phyloP scores from a whole-genome alignment of 2,113 vertebrate genomes.

The Nansenia antarctica region DNA sequence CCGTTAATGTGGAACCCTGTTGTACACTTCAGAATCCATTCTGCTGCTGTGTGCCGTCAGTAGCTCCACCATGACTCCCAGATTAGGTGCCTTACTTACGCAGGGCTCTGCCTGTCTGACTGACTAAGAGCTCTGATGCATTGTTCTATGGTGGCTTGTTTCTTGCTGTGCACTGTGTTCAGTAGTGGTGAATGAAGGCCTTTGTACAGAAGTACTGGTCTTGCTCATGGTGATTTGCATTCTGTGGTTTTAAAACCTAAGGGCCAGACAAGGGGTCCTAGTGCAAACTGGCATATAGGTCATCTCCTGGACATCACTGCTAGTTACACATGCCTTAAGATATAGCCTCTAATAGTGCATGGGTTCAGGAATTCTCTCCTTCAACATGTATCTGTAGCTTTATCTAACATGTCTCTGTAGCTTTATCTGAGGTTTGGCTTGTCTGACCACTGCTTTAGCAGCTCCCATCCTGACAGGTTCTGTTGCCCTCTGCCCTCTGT shows the following conservation, averaged over 20 bases:
- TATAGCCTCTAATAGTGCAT: background rate
- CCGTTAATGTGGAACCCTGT: no score
- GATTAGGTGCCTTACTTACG: no score
- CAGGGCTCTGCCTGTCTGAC: background rate
- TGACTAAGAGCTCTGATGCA: constrained; percentile 16
- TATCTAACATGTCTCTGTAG: background rate
- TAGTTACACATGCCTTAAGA: background rate
- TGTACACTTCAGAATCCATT: no score
- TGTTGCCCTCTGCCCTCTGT: no score
- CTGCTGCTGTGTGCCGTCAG: no score
- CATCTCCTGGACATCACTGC: background rate
- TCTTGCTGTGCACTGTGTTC: background rate
- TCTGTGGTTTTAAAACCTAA: background rate
- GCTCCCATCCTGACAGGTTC: no score
- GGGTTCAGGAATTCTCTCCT: background rate
- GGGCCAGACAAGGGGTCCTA: background rate
- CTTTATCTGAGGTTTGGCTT: no score
- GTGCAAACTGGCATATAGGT: background rate
- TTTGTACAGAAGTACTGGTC: constrained; percentile 7
- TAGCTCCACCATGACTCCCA: no score
- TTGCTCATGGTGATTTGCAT: constrained; percentile 19
- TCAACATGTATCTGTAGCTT: background rate
- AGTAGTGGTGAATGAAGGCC: constrained; percentile 25
- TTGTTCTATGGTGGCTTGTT: constrained; percentile 16
- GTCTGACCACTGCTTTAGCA: no score